A percentile compares a stretch with the other conserved stretches of the same genome.
phyloP scores from a whole-genome alignment of 2,888 invertebrate genomes.

The Drosophila antonietae region DNA sequence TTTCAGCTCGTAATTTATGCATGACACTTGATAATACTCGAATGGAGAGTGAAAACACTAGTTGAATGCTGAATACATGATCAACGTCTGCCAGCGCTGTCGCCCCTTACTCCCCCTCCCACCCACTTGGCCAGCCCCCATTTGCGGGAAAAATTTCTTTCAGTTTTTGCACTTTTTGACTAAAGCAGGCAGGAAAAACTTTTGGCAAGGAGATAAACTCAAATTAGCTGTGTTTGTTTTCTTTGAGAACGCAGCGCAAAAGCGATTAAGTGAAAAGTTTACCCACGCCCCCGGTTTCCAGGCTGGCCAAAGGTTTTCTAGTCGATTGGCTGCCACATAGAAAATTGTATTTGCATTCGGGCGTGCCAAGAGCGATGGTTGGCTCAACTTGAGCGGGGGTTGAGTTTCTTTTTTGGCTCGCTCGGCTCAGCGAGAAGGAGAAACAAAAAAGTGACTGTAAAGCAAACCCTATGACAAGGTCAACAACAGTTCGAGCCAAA shows the following conservation, averaged over 20 bases:
- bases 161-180: conserved; percentile 42
- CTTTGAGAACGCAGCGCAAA: conserved; percentile 66
- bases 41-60: conserved; percentile 38
- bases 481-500: conserved; percentile 12
- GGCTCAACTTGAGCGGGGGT: neutral
- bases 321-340: conserved; percentile 65
- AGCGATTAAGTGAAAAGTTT: conserved; percentile 77
- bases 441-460: neutral
- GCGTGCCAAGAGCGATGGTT: conserved; percentile 9
- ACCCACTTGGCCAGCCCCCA: too few relatives aligned
- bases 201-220: conserved; percentile 67
- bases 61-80: conserved; percentile 51
- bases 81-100: conserved; percentile 23
- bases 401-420: neutral
- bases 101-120: neutral
- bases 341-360: conserved; percentile 73
- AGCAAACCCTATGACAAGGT: conserved; percentile 5
- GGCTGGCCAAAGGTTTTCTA: conserved; percentile 53
- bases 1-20: conserved; percentile 45
- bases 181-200: conserved; percentile 36
- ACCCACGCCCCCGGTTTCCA: neutral
- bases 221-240: conserved; percentile 77
- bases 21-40: conserved; percentile 44
- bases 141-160: conserved; percentile 16
- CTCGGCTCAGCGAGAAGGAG: neutral